These are phyloP conservation scores for Cardiocondyla obscurior DNA, from an alignment of 1,140 invertebrate species.

Conservation along the genomic window DNA sequence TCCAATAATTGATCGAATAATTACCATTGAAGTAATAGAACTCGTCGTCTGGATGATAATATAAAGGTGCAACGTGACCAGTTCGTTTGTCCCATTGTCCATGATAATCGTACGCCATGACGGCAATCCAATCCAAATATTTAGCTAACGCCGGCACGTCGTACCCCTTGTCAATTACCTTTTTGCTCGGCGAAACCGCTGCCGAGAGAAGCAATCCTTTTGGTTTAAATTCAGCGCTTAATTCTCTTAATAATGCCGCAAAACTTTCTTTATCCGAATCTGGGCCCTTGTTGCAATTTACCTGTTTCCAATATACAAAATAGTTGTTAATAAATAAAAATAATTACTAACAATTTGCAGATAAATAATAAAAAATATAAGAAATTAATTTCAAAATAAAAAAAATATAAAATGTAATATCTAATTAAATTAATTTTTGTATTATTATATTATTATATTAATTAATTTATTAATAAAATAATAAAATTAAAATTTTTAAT, in stretches of 20 bases:
- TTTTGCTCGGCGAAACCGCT: slow-evolving; percentile 94
- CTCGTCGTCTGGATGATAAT: slow-evolving; percentile 88
- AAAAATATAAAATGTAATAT: background rate
- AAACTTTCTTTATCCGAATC: slow-evolving; percentile 92
- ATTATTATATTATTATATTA: too few relatives aligned
- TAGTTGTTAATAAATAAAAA: background rate
- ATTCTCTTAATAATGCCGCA: slow-evolving; percentile 88
- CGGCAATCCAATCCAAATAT: slow-evolving; percentile 93
- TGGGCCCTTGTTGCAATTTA: slow-evolving; percentile 92
- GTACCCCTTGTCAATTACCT: slow-evolving; percentile 93
- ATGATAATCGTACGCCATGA: slow-evolving; percentile 95
- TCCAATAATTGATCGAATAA: slow-evolving; percentile 95
- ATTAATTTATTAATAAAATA: too few relatives aligned
- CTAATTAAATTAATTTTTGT: too few relatives aligned
- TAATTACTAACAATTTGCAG: background rate
- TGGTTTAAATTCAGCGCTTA: slow-evolving; percentile 89
- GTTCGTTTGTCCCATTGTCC: slow-evolving; percentile 94
- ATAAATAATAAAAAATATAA: background rate
- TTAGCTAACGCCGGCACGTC: slow-evolving; percentile 89
- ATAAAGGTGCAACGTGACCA: slow-evolving; percentile 92
- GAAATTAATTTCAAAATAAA: background rate
- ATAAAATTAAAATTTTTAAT: background rate
- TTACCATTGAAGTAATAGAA: slow-evolving; percentile 86
- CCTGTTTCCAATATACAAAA: slow-evolving; percentile 61
- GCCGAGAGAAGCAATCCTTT: slow-evolving; percentile 90